Percentiles rank a stretch among this genome's conserved stretches.
Conservation (phyloP, 2,797 vertebrate species). For the Phalloptychus januarius region DNA sequence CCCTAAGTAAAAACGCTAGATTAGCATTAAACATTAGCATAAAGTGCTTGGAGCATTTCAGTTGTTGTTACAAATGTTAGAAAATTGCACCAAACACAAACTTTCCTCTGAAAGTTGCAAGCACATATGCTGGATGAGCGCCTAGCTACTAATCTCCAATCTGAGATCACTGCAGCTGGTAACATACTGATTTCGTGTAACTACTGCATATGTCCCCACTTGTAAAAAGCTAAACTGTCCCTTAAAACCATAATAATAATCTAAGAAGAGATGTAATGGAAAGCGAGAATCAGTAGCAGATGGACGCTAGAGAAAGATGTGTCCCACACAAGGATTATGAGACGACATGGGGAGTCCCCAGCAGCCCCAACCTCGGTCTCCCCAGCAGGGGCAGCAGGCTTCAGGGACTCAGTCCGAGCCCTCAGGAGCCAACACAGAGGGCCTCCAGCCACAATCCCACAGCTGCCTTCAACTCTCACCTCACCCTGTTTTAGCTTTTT, state of each 20-base stretch:
- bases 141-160: background rate
- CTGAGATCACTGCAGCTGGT: background rate
- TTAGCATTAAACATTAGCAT: background rate
- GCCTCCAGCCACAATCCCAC: slow-evolving; percentile 70
- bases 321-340: slow-evolving; percentile 78
- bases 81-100: background rate
- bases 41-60: background rate
- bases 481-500: slow-evolving; percentile 13
- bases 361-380: slow-evolving; percentile 54
- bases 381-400: slow-evolving; percentile 74
- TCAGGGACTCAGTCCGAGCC: slow-evolving; percentile 65
- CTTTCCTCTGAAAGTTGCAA: background rate
- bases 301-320: slow-evolving; percentile 75
- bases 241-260: background rate
- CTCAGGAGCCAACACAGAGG: slow-evolving; percentile 65
- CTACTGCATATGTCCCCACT: background rate
- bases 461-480: slow-evolving; percentile 65
- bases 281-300: slow-evolving; percentile 70
- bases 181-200: background rate
- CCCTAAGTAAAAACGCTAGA: background rate
- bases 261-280: slow-evolving; percentile 18
- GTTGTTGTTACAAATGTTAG: background rate
- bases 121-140: background rate
- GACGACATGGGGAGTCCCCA: slow-evolving; percentile 65
- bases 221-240: background rate